These are phyloP conservation scores for Drosophila sp. DNA, from an alignment of 1,140 invertebrate species.

Conservation along the genomic window DNA sequence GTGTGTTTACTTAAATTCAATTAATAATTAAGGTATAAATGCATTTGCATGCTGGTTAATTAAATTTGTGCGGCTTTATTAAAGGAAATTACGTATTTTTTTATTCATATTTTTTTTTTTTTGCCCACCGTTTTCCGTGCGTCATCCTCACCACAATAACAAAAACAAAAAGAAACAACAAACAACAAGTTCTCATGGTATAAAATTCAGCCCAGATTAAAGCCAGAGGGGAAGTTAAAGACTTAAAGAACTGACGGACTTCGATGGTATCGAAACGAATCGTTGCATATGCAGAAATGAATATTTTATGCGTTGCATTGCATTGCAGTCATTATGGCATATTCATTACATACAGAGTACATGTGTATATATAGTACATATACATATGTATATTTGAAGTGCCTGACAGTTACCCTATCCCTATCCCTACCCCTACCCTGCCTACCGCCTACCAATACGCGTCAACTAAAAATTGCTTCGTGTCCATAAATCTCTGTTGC, in stretches of 20 bases:
- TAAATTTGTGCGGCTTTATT: constrained; percentile 82
- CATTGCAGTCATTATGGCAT: constrained; percentile 78
- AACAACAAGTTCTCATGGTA: constrained; percentile 13
- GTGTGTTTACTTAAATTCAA: constrained; percentile 81
- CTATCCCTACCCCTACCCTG: not conserved
- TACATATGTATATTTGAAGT: constrained; percentile 28
- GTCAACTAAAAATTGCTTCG: constrained; percentile 66
- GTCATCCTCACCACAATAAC: constrained; percentile 39
- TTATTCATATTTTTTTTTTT: constrained; percentile 32
- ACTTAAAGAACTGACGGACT: constrained; percentile 43
- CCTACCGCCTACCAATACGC: constrained; percentile 31
- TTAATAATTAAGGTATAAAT: constrained; percentile 83
- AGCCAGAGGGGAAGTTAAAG: constrained; percentile 28
- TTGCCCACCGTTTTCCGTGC: constrained; percentile 1
- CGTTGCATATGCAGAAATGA: constrained; percentile 58
- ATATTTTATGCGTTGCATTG: constrained; percentile 75
- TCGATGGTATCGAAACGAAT: constrained; percentile 4
- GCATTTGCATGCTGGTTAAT: constrained; percentile 81
- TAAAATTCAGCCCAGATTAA: constrained; percentile 37
- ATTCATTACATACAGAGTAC: constrained; percentile 69
- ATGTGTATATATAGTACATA: not conserved
- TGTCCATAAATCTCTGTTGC: constrained; percentile 70
- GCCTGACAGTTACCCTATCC: constrained; percentile 39
- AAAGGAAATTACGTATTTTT: constrained; percentile 78
- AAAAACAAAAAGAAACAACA: constrained; percentile 30